Base-by-base conservation (phyloP, 2,797 vertebrate genomes). In the Eulemur rubriventer region DNA sequence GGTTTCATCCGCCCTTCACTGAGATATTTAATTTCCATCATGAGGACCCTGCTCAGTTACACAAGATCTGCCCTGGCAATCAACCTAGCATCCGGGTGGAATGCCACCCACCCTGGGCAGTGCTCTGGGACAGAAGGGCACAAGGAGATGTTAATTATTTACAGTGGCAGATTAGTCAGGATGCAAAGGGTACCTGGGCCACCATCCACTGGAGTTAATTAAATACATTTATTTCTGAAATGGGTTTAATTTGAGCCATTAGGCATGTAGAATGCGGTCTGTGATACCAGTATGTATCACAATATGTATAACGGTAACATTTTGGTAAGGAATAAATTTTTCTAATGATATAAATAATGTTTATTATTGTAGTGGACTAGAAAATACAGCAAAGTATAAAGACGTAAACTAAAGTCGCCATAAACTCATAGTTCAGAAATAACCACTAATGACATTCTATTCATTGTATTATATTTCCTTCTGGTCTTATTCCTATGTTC, bases 81-180 rank as follows among this genome's bases (percentile, higher is more conserved):
- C 98, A 98, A 98, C 98, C 79, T 94, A 97, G 98, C 96, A 98
- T 95, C 96, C 91, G 91, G 26, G 96, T 97, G 98, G 97, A 98
- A 84, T 76, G 6, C 76, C 7, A 28, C 94, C 98, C 96, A 94
- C 82, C 67, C 80, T 80, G 28, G 50, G 63, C 52, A 20, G 57
- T 0, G 6, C 69, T 35, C 17, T 2, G 8, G 76, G 82, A 80
- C 76, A 89, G 83, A 89, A 96, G 95, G 84, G 76, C 52, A 28
- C 4, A 5, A 96, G 95, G 80, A 98, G 50, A 75, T 81, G 89
- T 98, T 98, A 97, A 97, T 98, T 91, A 97, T 98, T 98, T 96
- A 97, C 89, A 22, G 81, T 59, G 65, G 70, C 87, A 69, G 96
- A 93, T 89, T 96, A 96, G 93, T 91, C 69, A 97, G 95, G 76